Percentiles rank a stretch among this genome's conserved stretches.
phyloP scores from a whole-genome alignment of 2,888 invertebrate species.

The Pelosia muscerda region DNA sequence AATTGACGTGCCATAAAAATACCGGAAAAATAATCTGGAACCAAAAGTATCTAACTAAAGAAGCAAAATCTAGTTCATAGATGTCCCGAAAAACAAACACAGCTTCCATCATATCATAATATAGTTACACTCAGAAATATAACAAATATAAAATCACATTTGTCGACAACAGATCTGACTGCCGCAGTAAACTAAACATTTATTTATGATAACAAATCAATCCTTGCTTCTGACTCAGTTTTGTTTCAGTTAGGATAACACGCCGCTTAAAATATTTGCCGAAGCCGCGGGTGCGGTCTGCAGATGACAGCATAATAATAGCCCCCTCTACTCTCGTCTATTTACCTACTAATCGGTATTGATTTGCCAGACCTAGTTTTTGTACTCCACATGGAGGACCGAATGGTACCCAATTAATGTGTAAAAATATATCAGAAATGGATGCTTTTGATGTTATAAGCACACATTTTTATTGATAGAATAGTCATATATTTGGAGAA shows the following conservation, averaged over 20 bases:
- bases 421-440: conserved; percentile 5
- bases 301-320: conserved; percentile 64
- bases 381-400: too few relatives aligned
- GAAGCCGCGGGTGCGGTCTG: conserved; percentile 46
- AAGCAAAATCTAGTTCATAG: not conserved
- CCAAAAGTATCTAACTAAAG: too few relatives aligned
- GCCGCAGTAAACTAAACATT: conserved; percentile 43
- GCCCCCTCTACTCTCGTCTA: conserved; percentile 41
- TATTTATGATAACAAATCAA: conserved; percentile 43
- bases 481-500: conserved; percentile 6
- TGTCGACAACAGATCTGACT: conserved; percentile 25
- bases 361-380: conserved; percentile 43
- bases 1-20: too few relatives aligned
- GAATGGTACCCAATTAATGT: conserved; percentile 20
- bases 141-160: conserved; percentile 17
- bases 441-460: conserved; percentile 6
- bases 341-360: conserved; percentile 58
- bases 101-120: not conserved
- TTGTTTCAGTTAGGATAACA: conserved; percentile 48
- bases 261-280: conserved; percentile 54
- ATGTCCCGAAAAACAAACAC: not conserved
- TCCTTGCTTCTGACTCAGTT: conserved; percentile 39
- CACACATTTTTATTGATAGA: conserved; percentile 9
- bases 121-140: not conserved
- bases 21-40: too few relatives aligned